A percentile compares a stretch with the other conserved stretches of the same genome.
Evolutionary conservation across 2,888 invertebrate genomes (phyloP).

Genomic region (Thyatira batis): DNA sequence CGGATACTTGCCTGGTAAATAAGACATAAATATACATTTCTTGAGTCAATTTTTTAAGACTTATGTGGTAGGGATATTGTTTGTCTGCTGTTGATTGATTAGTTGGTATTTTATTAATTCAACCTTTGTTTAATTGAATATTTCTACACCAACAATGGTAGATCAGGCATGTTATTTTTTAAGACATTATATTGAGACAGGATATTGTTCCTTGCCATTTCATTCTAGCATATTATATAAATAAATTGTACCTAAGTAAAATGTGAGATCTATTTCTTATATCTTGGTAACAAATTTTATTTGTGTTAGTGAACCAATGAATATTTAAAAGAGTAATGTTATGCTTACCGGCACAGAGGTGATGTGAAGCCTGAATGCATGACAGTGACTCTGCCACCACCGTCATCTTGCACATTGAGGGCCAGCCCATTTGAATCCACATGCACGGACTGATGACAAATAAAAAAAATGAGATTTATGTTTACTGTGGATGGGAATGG

Average conservation of each 20-base stretch:
- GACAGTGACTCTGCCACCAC: conserved; percentile 61
- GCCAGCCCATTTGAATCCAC: conserved; percentile 63
- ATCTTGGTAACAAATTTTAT: background rate
- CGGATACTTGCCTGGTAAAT: conserved; percentile 56
- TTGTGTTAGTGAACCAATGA: background rate
- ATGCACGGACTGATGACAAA: conserved; percentile 59
- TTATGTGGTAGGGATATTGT: too few species aligned
- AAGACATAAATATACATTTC: background rate
- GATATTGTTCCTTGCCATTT: too few species aligned
- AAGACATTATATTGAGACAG: too few species aligned
- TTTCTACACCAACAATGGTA: too few species aligned
- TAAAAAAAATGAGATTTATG: background rate
- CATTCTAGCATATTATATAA: too few species aligned
- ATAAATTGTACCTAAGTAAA: too few species aligned
- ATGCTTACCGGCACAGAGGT: conserved; percentile 67
- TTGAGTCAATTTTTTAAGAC: too few species aligned
- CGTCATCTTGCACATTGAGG: conserved; percentile 67
- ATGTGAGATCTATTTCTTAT: background rate
- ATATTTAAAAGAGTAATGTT: background rate
- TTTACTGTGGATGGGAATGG: too few species aligned
- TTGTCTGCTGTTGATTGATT: too few species aligned
- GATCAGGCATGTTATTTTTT: too few species aligned
- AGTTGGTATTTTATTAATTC: too few species aligned
- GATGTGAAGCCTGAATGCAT: conserved; percentile 69
- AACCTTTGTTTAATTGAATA: too few species aligned